A percentile compares a stretch with the other conserved stretches of the same genome.
Conservation (phyloP, 2,888 invertebrate genomes). For the Rugalucina vietnamica region DNA sequence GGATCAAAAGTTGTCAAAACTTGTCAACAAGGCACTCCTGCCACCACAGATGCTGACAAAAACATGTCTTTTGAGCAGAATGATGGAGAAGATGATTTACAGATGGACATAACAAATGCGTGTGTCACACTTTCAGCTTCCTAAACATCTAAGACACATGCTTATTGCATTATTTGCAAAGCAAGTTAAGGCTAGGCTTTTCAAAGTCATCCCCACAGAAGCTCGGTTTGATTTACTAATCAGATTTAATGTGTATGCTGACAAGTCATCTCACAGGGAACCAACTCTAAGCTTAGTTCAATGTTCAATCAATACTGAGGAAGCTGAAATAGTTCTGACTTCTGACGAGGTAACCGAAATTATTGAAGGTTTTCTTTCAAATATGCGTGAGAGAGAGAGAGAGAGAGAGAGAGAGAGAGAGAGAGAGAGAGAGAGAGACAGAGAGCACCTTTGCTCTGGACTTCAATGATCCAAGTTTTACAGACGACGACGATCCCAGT, state of each 20-base stretch:
- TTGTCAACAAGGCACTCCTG: not conserved
- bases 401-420: too few relatives aligned
- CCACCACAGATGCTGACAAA: too few relatives aligned
- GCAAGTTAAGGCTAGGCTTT: too few relatives aligned
- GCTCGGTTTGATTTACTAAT: not conserved
- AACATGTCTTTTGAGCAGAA: too few relatives aligned
- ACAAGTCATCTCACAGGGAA: not conserved
- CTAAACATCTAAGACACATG: not conserved
- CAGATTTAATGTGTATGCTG: not conserved
- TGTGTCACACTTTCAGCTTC: not conserved
- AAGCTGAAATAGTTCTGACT: not conserved
- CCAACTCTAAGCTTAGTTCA: not conserved
- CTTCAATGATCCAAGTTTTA: not conserved
- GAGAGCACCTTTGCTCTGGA: not conserved
- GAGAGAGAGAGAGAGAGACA: not conserved
- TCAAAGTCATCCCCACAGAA: not conserved
- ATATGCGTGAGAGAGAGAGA: too few relatives aligned
- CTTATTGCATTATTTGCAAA: not conserved
- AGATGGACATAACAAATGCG: too few relatives aligned
- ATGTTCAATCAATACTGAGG: not conserved
- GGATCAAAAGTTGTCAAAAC: too few relatives aligned
- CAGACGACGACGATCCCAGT: not conserved
- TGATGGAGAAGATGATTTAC: too few relatives aligned
- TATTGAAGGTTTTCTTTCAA: not conserved
- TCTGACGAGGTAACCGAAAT: not conserved